Evolutionary conservation across 2,113 vertebrate species (phyloP), one percentile per base, ranked within the genome.

Genomic region (Cnemophilus loriae): DNA sequence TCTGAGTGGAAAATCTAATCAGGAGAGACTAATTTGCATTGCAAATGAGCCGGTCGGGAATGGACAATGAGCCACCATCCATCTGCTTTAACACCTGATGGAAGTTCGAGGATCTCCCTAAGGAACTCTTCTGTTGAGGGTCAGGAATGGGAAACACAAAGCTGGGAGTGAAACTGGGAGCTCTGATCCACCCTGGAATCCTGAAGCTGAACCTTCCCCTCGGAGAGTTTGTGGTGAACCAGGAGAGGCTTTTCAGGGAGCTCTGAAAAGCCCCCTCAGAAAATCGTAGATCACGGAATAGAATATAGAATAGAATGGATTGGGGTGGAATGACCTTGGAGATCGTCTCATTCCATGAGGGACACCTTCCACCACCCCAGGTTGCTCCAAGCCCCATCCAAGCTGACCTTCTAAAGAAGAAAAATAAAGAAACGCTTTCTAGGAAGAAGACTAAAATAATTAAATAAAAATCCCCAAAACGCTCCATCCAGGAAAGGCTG

Each of bases 1-100:
- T 49, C 75, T 74, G 50, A 57, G 24, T 56, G 32, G 70, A 93
- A 95, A 77, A 56, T 17, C 30, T 77, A 85, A 60, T 89, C 56
- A 57, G 70, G 27, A 50, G 30, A 81, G 83, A 57, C 28, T 19
- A 42, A 88, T 84, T 95, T 94, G 78, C 53, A 60, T 64, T 84
- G 84, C 67, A 95, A 91, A 92, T 77, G n/a, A 60, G 65, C 41
- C 71, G 77, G 50, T 12, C 5, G 20, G 6, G 56, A 55, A 65
- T 39, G 92, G 50, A 68, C 9, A 67, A 49, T 3, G 49, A 89
- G 35, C 42, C 3, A 18, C 24, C 47, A 28, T 23, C 49, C 2
- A 53, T 18, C n/a, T 60, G 42, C 33, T 90, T 55, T 53, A 75
- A 74, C 90, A 37, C 3, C 23, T 47, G 35, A 64, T 16, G 17